Evolutionary conservation across 35 echinoderm and acorn worm genomes (phyloP), one percentile per base, ranked within the genome.

Genomic region (Lytechinus pictus): DNA sequence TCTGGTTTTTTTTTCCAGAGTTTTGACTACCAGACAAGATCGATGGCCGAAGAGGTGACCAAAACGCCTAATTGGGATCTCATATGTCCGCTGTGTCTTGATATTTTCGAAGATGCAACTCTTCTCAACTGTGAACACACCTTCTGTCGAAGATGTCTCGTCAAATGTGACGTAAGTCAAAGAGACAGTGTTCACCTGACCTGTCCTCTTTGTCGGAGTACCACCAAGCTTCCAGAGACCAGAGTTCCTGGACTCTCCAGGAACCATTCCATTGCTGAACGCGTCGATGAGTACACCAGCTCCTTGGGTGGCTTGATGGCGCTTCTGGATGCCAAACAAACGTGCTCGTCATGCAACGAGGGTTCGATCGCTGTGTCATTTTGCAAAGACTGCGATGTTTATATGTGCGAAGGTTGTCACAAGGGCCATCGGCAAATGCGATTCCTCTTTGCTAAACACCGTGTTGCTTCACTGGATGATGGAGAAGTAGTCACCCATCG

Each of bases 111-210:
- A 12, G 86, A 88, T 88, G 86, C 86, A 52, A 88, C 86, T 88
- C 86, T 88, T 88, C 19, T 88, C 16, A 88, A 9, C 9, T 88
- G 86, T 88, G 86, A 52, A 88, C 86, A 88, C 44, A 88, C 86
- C n/a, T 88, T 88, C 44, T 88, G 86, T 19, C 9, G 86, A 28
- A 88, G 27, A 88, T 88, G 86, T 88, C 86, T 88, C 27, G 19
- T 28, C 86, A 88, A 88, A 27, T 28, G n/a, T 88, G 86, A 88
- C 27, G 27, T 8, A 10, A 27, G 86, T 11, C 8, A 88, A 9
- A 52, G 44, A 88, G 86, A 19, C 27, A 28, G 10, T 11, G 86
- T 10, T 88, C 86, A 88, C 44, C n/a, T 88, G 19, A 52, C 44
- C 16, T 88, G 86, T 88, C 86, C 86, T 9, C 86, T 88, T 9